A percentile compares a stretch with the other conserved stretches of the same genome.
phyloP scores from a whole-genome alignment of 2,113 vertebrate species.

The Siphamia tubifer region DNA sequence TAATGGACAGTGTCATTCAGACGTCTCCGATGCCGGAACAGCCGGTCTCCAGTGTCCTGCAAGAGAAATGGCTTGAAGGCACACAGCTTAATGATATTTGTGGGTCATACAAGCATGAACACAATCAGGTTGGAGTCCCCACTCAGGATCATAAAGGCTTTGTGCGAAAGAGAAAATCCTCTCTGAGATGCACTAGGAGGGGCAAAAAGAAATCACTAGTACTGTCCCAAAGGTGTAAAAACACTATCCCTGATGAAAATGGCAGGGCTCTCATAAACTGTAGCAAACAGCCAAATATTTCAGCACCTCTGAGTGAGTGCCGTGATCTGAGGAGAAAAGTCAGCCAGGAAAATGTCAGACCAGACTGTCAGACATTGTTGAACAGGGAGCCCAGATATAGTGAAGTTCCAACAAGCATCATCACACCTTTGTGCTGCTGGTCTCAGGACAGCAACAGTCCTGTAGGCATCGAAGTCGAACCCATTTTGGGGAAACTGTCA shows the following conservation, averaged over 20 bases:
- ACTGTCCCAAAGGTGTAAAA: constrained; percentile 41
- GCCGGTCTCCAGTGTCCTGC: background rate
- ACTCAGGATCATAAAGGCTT: background rate
- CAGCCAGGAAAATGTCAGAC: background rate
- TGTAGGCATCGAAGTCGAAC: constrained; percentile 3
- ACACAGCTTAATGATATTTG: background rate
- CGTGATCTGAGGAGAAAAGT: background rate
- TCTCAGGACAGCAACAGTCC: constrained; percentile 68
- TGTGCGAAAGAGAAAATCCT: constrained; percentile 14
- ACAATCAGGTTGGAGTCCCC: background rate
- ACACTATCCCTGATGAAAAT: constrained; percentile 40
- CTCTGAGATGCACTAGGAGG: constrained; percentile 6
- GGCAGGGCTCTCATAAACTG: background rate
- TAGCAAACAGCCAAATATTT: constrained; percentile 10
- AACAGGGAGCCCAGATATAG: background rate
- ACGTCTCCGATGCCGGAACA: constrained; percentile 28
- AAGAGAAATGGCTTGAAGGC: constrained; percentile 14
- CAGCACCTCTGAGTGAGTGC: background rate
- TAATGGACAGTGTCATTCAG: constrained; percentile 69
- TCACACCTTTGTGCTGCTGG: constrained; percentile 63
- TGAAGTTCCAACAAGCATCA: constrained; percentile 6
- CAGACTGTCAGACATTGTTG: background rate
- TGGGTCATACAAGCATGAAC: background rate
- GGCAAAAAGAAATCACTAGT: constrained; percentile 58
- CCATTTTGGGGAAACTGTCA: constrained; percentile 30